A percentile compares a stretch with the other conserved stretches of the same genome.
Evolutionary conservation across 2,113 vertebrate species (phyloP).

Genomic region (Nycticryphes semicollaris): DNA sequence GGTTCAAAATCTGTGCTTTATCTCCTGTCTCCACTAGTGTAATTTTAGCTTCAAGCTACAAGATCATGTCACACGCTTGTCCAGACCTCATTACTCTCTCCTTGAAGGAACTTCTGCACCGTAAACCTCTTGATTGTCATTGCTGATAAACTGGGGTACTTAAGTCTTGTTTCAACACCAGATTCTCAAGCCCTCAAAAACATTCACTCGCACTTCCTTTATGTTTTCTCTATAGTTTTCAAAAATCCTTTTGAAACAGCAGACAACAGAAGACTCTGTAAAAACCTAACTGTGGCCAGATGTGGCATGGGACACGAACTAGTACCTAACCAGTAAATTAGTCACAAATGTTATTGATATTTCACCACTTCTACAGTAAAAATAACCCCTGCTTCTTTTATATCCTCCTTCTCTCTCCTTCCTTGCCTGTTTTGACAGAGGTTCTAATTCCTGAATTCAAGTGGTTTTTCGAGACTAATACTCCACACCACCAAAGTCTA

Average conservation of each 20-base stretch:
- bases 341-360: neutral
- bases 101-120: neutral
- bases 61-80: neutral
- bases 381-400: neutral
- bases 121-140: conserved; percentile 40
- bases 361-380: neutral
- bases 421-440: neutral
- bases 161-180: neutral
- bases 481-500: neutral
- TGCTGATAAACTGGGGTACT: conserved; percentile 24
- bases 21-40: neutral
- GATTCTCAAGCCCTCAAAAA: neutral
- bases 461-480: neutral
- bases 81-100: conserved; percentile 35
- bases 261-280: neutral
- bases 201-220: neutral
- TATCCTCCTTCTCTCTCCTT: neutral
- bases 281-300: neutral
- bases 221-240: neutral
- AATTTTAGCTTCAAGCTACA: conserved; percentile 42
- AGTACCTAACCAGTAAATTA: neutral
- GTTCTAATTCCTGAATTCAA: neutral
- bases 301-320: neutral
- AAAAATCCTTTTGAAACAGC: neutral
- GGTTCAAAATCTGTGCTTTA: neutral